Conservation (phyloP, 2,113 vertebrate species). For the Nerophis lumbriciformis region DNA sequence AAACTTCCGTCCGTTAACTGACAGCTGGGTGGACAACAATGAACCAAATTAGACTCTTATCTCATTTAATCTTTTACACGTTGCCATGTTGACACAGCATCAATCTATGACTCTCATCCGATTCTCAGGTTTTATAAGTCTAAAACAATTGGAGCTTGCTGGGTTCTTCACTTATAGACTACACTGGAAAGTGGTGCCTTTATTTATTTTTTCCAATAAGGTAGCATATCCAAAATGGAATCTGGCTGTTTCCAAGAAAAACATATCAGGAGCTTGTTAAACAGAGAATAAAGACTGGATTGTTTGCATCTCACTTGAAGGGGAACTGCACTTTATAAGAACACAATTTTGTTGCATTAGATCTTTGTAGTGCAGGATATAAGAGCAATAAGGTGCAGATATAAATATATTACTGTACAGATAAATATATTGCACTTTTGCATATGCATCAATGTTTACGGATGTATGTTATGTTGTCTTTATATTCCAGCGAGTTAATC, state of each 20-base stretch:
- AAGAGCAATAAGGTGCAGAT: too few species aligned
- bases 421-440: too few species aligned
- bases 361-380: too few species aligned
- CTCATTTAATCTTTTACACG: slow-evolving; percentile 52
- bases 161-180: not conserved
- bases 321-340: not conserved
- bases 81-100: slow-evolving; percentile 62
- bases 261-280: not conserved
- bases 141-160: slow-evolving; percentile 11
- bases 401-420: too few species aligned
- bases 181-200: not conserved
- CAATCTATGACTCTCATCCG: slow-evolving; percentile 29
- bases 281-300: not conserved
- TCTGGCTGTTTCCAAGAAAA: not conserved
- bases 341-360: too few species aligned
- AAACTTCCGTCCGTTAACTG: slow-evolving; percentile 55
- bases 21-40: slow-evolving; percentile 70
- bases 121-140: slow-evolving; percentile 21
- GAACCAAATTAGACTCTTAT: slow-evolving; percentile 62
- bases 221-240: not conserved
- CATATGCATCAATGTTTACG: too few species aligned
- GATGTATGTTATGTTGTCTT: too few species aligned
- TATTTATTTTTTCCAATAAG: not conserved
- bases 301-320: slow-evolving; percentile 4
- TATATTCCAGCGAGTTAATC: too few species aligned